Base-by-base conservation (phyloP, 2,888 invertebrate genomes). In the Yponomeuta evonymella region DNA sequence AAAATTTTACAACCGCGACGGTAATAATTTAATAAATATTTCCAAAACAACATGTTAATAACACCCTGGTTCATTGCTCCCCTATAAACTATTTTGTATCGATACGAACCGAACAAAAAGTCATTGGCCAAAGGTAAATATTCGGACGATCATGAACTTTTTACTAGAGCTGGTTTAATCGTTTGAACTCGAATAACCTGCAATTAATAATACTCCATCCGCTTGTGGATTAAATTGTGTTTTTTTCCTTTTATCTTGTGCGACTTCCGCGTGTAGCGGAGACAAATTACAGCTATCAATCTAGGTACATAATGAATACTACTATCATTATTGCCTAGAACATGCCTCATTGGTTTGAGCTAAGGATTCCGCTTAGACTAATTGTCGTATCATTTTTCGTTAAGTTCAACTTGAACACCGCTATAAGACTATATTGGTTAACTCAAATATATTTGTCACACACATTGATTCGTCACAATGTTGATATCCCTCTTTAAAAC, bases 221-320 rank as follows among this genome's bases (percentile, higher is more conserved):
- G 30, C 51, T 68, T 30, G 58, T 29, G 65, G 65, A 29, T 65
- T 15, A 30, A 29, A 51, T 48, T 48, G 68, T 64, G 72, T 73
- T 36, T 71, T 72, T 72, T 74, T 75, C 73, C 76, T 43, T 43
- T 78, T 73, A 74, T 73, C 70, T 71, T 11, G 70, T 23, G 66
- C 64, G 62, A 73, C 77, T 81, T 82, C 80, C 79, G 77, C 72
- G 75, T 78, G 72, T 76, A 73, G 73, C 72, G 30, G 73, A 77
- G 77, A 81, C 78, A 77, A 81, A 79, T 81, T 74, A 75, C 73
- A 71, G 70, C 72, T 72, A 70, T 68, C 71, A 68, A 43, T 8
- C 8, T 43, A 43, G 43, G 43, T 43, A 43, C 9, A 43, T 43
- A 43, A 43, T 43, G 1, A 43, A 36, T 43, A 8, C 43, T 43